These are phyloP conservation scores for Epinotia bilunana DNA, from an alignment of 2,888 invertebrate genomes.

Conservation along the genomic window DNA sequence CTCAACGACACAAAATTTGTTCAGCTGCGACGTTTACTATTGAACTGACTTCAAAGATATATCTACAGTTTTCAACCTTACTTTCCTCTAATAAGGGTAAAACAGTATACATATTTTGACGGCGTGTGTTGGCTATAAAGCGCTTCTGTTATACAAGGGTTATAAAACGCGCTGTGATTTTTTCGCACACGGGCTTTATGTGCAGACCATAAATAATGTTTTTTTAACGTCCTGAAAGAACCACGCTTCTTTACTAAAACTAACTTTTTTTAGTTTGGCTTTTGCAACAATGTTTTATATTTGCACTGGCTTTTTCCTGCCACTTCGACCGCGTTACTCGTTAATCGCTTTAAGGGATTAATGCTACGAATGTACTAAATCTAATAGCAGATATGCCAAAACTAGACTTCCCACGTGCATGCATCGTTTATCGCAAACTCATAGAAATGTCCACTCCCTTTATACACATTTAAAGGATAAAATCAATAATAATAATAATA, in stretches of 20 bases:
- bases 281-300: too few relatives aligned
- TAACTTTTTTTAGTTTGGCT: too few relatives aligned
- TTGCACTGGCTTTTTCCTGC: too few relatives aligned
- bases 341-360: too few relatives aligned
- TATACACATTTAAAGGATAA: too few relatives aligned
- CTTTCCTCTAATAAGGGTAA: neutral
- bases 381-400: too few relatives aligned
- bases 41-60: neutral
- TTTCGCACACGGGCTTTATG: slow-evolving; percentile 23
- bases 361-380: too few relatives aligned
- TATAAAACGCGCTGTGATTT: slow-evolving; percentile 16
- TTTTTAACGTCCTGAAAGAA: neutral
- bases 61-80: neutral
- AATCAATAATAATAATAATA: too few relatives aligned
- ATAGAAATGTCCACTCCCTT: too few relatives aligned
- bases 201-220: slow-evolving; percentile 6
- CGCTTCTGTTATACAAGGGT: slow-evolving; percentile 16
- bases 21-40: slow-evolving; percentile 2
- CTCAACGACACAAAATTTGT: neutral
- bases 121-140: slow-evolving; percentile 3
- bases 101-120: neutral
- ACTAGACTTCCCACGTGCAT: too few relatives aligned
- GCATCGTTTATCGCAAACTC: too few relatives aligned
- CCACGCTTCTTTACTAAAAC: neutral
- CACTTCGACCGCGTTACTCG: too few relatives aligned